A percentile compares a stretch with the other conserved stretches of the same genome.
These are phyloP conservation scores for Mesocentrotus franciscanus DNA, from an alignment of 53 echinoderm and acorn worm genomes.

Conservation along the genomic window DNA sequence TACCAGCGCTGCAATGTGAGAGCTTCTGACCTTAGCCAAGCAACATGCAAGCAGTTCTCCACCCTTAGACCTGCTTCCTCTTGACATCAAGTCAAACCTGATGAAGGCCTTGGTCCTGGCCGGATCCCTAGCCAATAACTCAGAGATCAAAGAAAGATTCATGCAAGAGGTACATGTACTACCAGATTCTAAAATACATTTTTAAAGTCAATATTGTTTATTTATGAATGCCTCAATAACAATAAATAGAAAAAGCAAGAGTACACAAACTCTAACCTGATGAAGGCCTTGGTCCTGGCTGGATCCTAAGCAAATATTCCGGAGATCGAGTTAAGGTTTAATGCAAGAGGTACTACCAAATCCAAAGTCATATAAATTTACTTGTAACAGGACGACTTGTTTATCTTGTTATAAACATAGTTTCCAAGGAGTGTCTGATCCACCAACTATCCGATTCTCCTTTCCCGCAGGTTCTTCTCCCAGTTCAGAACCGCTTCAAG, in stretches of 20 bases:
- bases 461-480: slow-evolving; percentile 82
- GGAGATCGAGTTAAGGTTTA: slow-evolving; percentile 78
- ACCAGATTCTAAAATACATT: neutral
- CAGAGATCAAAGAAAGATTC: slow-evolving; percentile 78
- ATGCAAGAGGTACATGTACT: slow-evolving; percentile 77
- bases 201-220: too few relatives aligned
- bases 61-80: slow-evolving; percentile 84
- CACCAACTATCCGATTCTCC: neutral
- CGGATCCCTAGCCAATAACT: slow-evolving; percentile 78
- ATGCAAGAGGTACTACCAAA: slow-evolving; percentile 75
- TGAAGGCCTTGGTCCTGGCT: slow-evolving; percentile 95
- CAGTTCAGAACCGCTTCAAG: slow-evolving; percentile 88
- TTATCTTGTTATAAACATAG: neutral
- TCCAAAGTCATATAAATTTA: too few relatives aligned
- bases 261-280: slow-evolving; percentile 80
- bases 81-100: slow-evolving; percentile 85
- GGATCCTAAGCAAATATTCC: slow-evolving; percentile 78
- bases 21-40: slow-evolving; percentile 92
- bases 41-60: slow-evolving; percentile 82
- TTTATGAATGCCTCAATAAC: too few relatives aligned
- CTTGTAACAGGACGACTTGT: neutral
- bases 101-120: slow-evolving; percentile 98
- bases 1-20: slow-evolving; percentile 84
- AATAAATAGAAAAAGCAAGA: too few relatives aligned
- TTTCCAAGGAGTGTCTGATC: neutral